Conservation (phyloP, 2,113 vertebrate species). For the Serinus canaria region DNA sequence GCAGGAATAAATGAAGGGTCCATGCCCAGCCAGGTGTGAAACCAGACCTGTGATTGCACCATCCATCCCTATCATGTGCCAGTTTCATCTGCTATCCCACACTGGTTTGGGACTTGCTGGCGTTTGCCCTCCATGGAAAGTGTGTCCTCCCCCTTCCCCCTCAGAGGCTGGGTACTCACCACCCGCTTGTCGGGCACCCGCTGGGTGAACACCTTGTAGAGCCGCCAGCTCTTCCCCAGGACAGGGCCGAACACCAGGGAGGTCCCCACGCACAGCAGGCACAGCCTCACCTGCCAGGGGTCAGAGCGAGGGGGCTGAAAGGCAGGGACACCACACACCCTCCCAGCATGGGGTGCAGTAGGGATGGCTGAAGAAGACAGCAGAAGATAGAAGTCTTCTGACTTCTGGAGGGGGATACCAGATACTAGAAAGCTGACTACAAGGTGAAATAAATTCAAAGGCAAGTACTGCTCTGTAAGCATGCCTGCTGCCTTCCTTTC, state of each 20-base stretch:
- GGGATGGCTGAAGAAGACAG: no score
- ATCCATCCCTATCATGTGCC: rapidly evolving
- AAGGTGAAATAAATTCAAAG: neutral
- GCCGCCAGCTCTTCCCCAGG: constrained; percentile 93
- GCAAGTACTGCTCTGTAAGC: neutral
- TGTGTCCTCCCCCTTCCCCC: rapidly evolving
- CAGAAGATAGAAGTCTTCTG: neutral
- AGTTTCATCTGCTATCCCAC: neutral
- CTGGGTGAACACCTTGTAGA: constrained; percentile 94
- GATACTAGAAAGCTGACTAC: neutral
- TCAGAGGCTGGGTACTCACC: constrained; percentile 73
- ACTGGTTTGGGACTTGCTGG: neutral
- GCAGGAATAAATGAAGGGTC: neutral
- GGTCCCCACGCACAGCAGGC: constrained; percentile 88
- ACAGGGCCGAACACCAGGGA: constrained; percentile 91
- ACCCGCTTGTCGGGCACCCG: constrained; percentile 91
- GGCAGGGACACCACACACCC: neutral
- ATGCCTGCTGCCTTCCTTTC: neutral
- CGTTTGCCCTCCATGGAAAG: neutral
- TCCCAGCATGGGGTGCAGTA: neutral
- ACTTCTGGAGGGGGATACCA: neutral
- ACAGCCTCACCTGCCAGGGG: constrained; percentile 78
- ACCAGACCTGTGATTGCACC: neutral
- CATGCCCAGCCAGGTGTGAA: neutral
- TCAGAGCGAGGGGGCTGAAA: neutral